These are phyloP conservation scores for Helicoverpa assulta DNA, from an alignment of 2,888 invertebrate genomes.

Conservation along the genomic window DNA sequence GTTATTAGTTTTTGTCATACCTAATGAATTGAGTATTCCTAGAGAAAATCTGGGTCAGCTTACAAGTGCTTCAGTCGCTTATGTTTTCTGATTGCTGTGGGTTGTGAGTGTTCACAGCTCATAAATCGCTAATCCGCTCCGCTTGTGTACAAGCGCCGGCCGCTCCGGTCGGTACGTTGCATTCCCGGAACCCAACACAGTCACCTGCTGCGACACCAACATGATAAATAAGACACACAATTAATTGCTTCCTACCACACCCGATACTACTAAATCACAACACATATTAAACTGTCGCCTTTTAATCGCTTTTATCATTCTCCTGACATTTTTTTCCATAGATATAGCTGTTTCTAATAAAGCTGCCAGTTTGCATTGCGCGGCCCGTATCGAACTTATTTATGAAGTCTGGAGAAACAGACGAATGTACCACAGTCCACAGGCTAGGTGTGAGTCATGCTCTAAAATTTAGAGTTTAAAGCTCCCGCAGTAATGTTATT, in stretches of 20 bases:
- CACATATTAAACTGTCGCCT: constrained; percentile 79
- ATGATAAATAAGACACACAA: constrained; percentile 86
- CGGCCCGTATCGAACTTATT: constrained; percentile 76
- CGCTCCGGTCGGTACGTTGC: constrained; percentile 41
- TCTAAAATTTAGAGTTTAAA: constrained; percentile 59
- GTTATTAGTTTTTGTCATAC: background rate
- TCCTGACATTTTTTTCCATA: constrained; percentile 69
- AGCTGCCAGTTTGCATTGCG: constrained; percentile 78
- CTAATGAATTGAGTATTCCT: constrained; percentile 2
- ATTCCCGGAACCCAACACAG: constrained; percentile 78
- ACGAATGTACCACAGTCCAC: constrained; percentile 54
- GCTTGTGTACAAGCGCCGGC: constrained; percentile 41
- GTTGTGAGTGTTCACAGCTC: background rate
- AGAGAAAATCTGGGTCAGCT: background rate
- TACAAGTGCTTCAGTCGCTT: background rate
- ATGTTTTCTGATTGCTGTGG: background rate
- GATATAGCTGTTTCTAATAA: constrained; percentile 67
- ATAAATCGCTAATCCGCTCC: constrained; percentile 48
- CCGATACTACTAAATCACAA: constrained; percentile 80
- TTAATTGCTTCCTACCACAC: constrained; percentile 87
- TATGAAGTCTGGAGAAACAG: constrained; percentile 66
- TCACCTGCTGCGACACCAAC: constrained; percentile 85
- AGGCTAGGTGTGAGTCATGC: constrained; percentile 60
- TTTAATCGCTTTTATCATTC: constrained; percentile 78
- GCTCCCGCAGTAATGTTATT: constrained; percentile 56